These are phyloP conservation scores for Elymnias hypermnestra DNA, from an alignment of 1,140 invertebrate genomes.

Conservation along the genomic window DNA sequence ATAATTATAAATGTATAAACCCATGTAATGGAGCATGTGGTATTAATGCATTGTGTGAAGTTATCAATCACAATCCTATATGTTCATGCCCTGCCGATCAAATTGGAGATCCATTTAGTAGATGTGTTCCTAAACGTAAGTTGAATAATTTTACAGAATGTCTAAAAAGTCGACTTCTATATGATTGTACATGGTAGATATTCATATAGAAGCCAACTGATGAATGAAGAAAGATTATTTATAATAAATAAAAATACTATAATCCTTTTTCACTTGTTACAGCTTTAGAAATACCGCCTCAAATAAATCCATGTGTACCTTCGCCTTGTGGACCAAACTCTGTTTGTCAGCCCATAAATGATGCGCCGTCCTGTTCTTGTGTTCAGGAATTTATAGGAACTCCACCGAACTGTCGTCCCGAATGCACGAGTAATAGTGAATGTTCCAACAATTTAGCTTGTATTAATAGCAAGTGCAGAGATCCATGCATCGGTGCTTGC, in stretches of 20 bases:
- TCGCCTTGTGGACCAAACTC: conserved; percentile 85
- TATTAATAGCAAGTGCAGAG: conserved; percentile 81
- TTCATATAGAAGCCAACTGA: too few species aligned
- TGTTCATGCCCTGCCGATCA: conserved; percentile 81
- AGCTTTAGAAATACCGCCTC: conserved; percentile 74
- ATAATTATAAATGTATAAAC: conserved; percentile 82
- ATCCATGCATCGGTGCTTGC: conserved; percentile 81
- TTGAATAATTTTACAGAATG: conserved; percentile 6
- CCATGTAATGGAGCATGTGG: conserved; percentile 84
- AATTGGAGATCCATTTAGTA: conserved; percentile 83
- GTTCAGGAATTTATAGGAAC: conserved; percentile 78
- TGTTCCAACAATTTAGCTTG: conserved; percentile 79
- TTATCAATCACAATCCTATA: conserved; percentile 80
- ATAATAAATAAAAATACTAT: too few species aligned
- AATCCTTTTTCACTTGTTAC: too few species aligned
- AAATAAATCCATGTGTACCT: conserved; percentile 82
- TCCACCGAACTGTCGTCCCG: conserved; percentile 81
- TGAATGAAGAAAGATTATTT: too few species aligned
- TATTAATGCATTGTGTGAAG: conserved; percentile 78
- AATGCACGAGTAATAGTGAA: conserved; percentile 81
- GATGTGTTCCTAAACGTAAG: conserved; percentile 79
- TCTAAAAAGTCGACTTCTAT: too few species aligned
- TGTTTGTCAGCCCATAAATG: conserved; percentile 80
- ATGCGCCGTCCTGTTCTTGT: conserved; percentile 82
- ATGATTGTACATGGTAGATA: too few species aligned